Evolutionary conservation across 2,888 invertebrate species (phyloP), one percentile per base, ranked within the genome.

Genomic region (Phyto melanocephala): DNA sequence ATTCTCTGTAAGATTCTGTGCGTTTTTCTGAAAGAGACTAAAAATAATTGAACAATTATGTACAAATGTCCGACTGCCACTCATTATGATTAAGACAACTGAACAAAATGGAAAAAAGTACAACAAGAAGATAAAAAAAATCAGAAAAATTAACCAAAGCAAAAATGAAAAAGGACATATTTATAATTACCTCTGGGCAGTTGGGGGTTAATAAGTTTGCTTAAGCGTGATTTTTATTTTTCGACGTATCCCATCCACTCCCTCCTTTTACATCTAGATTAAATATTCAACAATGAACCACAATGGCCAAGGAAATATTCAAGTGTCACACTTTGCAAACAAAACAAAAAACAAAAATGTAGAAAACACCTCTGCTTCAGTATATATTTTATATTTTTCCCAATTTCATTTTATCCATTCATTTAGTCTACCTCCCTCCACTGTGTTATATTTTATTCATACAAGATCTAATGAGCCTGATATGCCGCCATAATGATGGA

Each of bases 31-130:
- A 79, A 76, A 71, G 67, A 62, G 52, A 42, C 62, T 11, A 75
- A 86, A 87, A 89, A 88, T 89, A 89, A 89, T 89, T 89, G 89
- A 88, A 89, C 89, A 89, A 89, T 89, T 88, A 88, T 89, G 89
- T 89, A 86, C 87, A 88, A 89, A 88, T 89, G 89, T 88, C 87
- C 85, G 87, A 80, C 87, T 89, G 88, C 88, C 89, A 88, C 84
- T 88, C 88, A 88, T 89, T 89, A 88, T 88, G 89, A 89, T 87
- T 79, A 82, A 82, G 71, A 82, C 75, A 71, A 71, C 17, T 63
- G 52, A 22, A 45, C 28, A 54, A 86, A 86, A 86, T 15, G 56
- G 63, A 80, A 40, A 17, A 42, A 40, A 24, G 7, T 33, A 28
- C 17, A 42, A 54, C 7, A 47, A 47, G 50, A 79, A 78, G 67